Base-by-base conservation (phyloP, 2,797 vertebrate genomes). In the Eupleurogrammus muticus region DNA sequence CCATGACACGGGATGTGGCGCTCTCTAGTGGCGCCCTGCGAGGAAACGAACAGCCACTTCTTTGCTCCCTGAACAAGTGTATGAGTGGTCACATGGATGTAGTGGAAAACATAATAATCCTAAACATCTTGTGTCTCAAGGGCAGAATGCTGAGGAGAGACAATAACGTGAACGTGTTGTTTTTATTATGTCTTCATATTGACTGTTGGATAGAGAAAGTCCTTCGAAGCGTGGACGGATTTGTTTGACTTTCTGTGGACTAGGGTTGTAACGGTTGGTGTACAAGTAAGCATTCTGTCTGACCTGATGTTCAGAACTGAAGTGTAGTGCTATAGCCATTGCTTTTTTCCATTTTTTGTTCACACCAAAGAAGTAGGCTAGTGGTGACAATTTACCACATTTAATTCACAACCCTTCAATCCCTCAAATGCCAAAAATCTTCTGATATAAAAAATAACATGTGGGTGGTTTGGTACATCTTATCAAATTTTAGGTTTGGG, bases 21-120 rank as follows among this genome's bases (percentile, higher is more conserved):
- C 77, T 5, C 84, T 83, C 90, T 81, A 70, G 79, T 82, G 90
- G 83, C 10, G 65, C 56, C 40, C 32, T 67, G 51, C 28, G 47
- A 54, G 63, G 70, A 24, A 20, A 52, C 46, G 32, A 72, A 1
- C 14, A 21, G 51, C 46, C 0, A 0, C 38, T 13, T 82, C 21
- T 9, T 17, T 50, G 54, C 38, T 40, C 55, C 9, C 32, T 54
- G 35, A 1, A 32, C 9, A 46, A 53, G 20, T 35, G 46, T 61
- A 54, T 62, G n/a, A 51, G 40, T 14, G 40, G 35, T 61, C 53
- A 59, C 54, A 67, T 3, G 54, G 20, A 48, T 49, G 57, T 55
- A 40, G 55, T 36, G 52, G 59, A 78, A 72, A 76, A 46, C 1
- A 57, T 53, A 2, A 74, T 52, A 55, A 49, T 49, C 4, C n/a